Base-by-base conservation (phyloP, 2,888 invertebrate species). In the Lucinisca nassula region DNA sequence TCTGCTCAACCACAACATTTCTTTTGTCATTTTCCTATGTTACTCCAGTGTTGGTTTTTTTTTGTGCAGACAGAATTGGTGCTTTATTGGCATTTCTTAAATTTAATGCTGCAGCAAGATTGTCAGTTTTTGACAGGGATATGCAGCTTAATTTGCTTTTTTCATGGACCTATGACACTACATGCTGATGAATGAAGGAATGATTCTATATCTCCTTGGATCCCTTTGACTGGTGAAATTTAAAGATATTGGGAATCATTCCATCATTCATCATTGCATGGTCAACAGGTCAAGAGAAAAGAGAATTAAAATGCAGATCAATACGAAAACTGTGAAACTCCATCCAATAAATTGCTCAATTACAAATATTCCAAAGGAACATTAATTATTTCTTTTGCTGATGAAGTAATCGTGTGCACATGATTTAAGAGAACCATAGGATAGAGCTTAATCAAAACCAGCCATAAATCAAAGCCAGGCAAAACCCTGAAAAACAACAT, bases 311-410 rank as follows among this genome's bases (percentile, higher is more conserved):
- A 61, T 61, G 61, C 30, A 27, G 61, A 61, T 61, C 61, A 61
- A 24, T 61, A 21, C 3, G 8, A 27, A 17, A 61, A 61, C 27
- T 8, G 61, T 4, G 30, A 30, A 61, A 61, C 24, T 61, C 30
- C 30, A 61, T 61, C 61, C 61, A 61, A 61, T 61, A 61, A 61
- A 61, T 61, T 61, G 61, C 30, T 30, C 61, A 61, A 61, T 61
- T 61, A 61, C 61, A 61, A 61, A 61, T 8, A 61, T 61, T 27
- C 30, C 8, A 30, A 27, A 61, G 61, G 27, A 30, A 61, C 61
- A 61, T 61, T 61, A 61, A 61, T 61, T 61, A 61, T 61, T 45
- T 30, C 61, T 30, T 61, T 61, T 61, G 30, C 30, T 8, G 61
- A 61, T 61, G 61, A 27, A 61, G 30, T 61, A 61, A 61, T 61